Evolutionary conservation across 2,113 vertebrate genomes (phyloP).

Genomic region (Syngnathus scovelli): DNA sequence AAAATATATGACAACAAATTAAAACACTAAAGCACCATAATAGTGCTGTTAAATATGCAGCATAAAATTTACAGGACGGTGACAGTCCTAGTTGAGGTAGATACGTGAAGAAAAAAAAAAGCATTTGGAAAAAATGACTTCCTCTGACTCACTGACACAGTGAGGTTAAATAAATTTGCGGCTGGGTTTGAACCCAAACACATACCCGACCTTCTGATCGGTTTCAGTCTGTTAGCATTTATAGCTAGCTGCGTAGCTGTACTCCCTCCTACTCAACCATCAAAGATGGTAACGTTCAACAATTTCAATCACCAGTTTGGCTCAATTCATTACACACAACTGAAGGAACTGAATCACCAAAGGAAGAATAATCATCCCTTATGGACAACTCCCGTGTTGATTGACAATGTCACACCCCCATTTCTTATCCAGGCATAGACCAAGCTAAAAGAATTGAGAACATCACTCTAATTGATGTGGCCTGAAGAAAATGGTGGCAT

Average conservation of each 20-base stretch:
- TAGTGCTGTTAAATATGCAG: not conserved
- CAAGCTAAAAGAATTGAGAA: not conserved
- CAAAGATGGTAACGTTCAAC: not conserved
- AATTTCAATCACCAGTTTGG: not conserved
- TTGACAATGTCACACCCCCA: not conserved
- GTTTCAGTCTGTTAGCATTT: not conserved
- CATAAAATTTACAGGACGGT: not conserved
- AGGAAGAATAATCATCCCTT: not conserved
- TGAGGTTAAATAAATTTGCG: conserved; percentile 8
- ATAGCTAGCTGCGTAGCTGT: not conserved
- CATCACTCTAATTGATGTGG: not conserved
- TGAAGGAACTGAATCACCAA: not conserved
- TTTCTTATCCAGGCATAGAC: not conserved
- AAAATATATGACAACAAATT: not conserved
- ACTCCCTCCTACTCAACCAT: not conserved
- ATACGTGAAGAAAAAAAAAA: not conserved
- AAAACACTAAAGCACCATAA: not conserved
- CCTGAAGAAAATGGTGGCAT: not conserved
- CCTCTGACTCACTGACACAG: conserved; percentile 4
- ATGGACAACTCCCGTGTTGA: not conserved
- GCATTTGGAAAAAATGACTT: not conserved
- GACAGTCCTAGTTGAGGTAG: not conserved
- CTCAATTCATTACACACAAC: not conserved
- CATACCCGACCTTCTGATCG: not conserved
- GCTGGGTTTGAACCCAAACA: conserved; percentile 1